phyloP scores from a whole-genome alignment of 2,888 invertebrate species.

The Agonopterix heracliana region DNA sequence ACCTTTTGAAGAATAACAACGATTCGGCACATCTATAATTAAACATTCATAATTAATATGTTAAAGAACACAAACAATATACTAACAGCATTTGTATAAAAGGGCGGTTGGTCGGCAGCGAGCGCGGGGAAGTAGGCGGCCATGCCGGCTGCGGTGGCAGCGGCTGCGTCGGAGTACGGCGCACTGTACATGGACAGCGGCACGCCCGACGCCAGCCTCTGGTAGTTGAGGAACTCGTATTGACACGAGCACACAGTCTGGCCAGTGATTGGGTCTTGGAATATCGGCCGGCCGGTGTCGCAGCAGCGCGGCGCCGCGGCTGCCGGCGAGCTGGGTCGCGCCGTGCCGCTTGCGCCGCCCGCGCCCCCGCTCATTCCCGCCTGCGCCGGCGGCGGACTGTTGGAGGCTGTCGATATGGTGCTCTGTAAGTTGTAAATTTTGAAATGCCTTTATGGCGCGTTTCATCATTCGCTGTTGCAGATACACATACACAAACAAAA shows the following conservation, averaged over 20 bases:
- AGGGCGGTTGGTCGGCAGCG: slow-evolving; percentile 90
- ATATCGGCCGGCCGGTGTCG: slow-evolving; percentile 93
- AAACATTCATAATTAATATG: neutral
- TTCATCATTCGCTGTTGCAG: slow-evolving; percentile 66
- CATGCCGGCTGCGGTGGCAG: slow-evolving; percentile 84
- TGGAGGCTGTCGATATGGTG: slow-evolving; percentile 83
- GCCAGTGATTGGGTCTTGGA: slow-evolving; percentile 92
- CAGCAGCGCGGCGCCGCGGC: slow-evolving; percentile 84
- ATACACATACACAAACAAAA: slow-evolving; percentile 28
- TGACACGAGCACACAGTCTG: slow-evolving; percentile 94
- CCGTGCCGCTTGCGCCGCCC: slow-evolving; percentile 68
- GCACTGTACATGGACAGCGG: slow-evolving; percentile 89
- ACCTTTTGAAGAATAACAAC: no score
- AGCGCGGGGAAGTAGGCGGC: slow-evolving; percentile 91
- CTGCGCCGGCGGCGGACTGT: slow-evolving; percentile 80
- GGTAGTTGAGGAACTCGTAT: slow-evolving; percentile 91
- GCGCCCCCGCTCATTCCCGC: slow-evolving; percentile 76
- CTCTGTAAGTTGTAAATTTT: slow-evolving; percentile 76
- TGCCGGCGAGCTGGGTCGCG: slow-evolving; percentile 70
- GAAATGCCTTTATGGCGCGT: slow-evolving; percentile 74
- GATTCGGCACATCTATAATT: no score
- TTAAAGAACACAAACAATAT: slow-evolving; percentile 11
- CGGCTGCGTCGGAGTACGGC: slow-evolving; percentile 83
- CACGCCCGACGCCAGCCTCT: slow-evolving; percentile 84
- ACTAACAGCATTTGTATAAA: slow-evolving; percentile 91